Evolutionary conservation across 1,140 invertebrate genomes (phyloP).

Genomic region (Nylanderia fulva): DNA sequence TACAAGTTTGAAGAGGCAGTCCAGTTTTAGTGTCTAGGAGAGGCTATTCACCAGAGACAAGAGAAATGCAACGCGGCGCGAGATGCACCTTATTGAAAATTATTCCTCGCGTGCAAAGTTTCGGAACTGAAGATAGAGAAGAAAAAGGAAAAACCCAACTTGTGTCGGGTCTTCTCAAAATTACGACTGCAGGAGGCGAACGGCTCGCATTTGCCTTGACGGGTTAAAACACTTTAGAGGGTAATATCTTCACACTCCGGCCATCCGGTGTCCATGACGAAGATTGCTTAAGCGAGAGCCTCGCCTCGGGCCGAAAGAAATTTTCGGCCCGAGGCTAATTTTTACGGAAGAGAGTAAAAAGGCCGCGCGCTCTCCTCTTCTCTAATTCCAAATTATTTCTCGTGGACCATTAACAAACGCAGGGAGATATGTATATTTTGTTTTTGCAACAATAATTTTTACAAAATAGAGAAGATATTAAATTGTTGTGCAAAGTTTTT

Average conservation of each 20-base stretch:
- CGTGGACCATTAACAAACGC: conserved; percentile 3
- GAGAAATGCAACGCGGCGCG: neutral
- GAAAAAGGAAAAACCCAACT: conserved; percentile 40
- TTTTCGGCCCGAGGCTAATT: neutral
- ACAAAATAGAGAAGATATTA: neutral
- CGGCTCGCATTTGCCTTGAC: conserved; percentile 54
- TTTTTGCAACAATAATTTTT: neutral
- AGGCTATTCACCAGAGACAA: conserved; percentile 42
- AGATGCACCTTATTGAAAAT: conserved; percentile 72
- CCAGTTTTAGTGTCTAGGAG: conserved; percentile 25
- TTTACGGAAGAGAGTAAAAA: conserved; percentile 14
- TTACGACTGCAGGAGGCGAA: conserved; percentile 59
- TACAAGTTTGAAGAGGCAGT: neutral
- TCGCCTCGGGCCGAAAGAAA: neutral
- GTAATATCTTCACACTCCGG: conserved; percentile 52
- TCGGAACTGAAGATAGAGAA: neutral
- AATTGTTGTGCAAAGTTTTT: neutral
- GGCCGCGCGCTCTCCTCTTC: neutral
- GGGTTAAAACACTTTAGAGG: conserved; percentile 59
- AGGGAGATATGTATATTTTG: neutral
- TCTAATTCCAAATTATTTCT: conserved; percentile 38
- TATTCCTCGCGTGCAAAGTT: conserved; percentile 70
- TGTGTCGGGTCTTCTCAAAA: neutral
- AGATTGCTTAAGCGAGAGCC: conserved; percentile 6
- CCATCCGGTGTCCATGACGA: conserved; percentile 1